A percentile compares a stretch with the other conserved stretches of the same genome.
Evolutionary conservation across 2,797 vertebrate genomes (phyloP).

Genomic region (Odontamblyopus rebecca): DNA sequence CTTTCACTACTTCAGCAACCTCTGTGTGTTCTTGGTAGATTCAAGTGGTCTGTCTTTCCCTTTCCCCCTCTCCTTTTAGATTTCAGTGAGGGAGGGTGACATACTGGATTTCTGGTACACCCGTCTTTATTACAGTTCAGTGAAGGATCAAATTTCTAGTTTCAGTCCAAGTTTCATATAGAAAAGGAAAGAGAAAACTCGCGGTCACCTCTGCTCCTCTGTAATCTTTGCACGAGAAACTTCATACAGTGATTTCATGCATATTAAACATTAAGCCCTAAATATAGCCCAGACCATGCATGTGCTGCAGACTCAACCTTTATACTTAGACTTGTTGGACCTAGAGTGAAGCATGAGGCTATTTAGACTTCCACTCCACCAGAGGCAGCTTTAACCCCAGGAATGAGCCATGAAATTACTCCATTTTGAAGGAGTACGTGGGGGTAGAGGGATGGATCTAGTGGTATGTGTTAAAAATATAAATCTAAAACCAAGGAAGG

Average conservation of each 20-base stretch:
- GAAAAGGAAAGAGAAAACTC: slow-evolving; percentile 32
- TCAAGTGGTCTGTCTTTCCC: slow-evolving; percentile 44
- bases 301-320: slow-evolving; percentile 31
- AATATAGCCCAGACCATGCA: slow-evolving; percentile 43
- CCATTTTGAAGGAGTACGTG: slow-evolving; percentile 52
- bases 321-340: slow-evolving; percentile 42
- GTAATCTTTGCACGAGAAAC: slow-evolving; percentile 54
- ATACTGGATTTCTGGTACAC: slow-evolving; percentile 39
- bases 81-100: slow-evolving; percentile 32
- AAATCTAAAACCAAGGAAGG: slow-evolving; percentile 52
- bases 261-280: slow-evolving; percentile 47
- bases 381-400: slow-evolving; percentile 54
- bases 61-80: slow-evolving; percentile 47
- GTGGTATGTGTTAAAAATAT: slow-evolving; percentile 52
- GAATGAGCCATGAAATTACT: slow-evolving; percentile 78
- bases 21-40: slow-evolving; percentile 33
- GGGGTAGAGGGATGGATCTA: slow-evolving; percentile 24
- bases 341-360: slow-evolving; percentile 35
- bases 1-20: slow-evolving; percentile 47
- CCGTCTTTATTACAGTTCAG: slow-evolving; percentile 39
- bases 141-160: slow-evolving; percentile 54
- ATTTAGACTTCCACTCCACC: slow-evolving; percentile 54
- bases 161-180: slow-evolving; percentile 37
- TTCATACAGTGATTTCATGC: slow-evolving; percentile 64
- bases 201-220: slow-evolving; percentile 36